Conservation (phyloP, 2,888 invertebrate genomes). For the Mimumesa dahlbomi region DNA sequence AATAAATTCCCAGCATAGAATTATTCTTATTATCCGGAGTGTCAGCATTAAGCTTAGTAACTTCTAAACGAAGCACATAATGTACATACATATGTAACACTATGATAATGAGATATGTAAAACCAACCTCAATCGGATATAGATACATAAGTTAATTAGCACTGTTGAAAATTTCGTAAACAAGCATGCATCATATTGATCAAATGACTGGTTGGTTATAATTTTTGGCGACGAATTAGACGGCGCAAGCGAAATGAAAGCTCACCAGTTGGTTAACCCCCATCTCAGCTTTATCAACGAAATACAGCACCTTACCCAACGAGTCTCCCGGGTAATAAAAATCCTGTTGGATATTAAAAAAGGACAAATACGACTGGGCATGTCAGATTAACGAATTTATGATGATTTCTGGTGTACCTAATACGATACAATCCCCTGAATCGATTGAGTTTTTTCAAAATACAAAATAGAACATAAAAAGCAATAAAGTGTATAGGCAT, state of each 20-base stretch:
- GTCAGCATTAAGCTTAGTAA: constrained; percentile 27
- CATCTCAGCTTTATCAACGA: constrained; percentile 76
- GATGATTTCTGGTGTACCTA: constrained; percentile 46
- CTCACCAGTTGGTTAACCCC: constrained; percentile 76
- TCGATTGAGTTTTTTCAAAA: constrained; percentile 37
- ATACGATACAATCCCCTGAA: constrained; percentile 38
- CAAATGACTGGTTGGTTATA: constrained; percentile 39
- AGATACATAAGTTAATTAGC: background rate
- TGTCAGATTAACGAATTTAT: constrained; percentile 39
- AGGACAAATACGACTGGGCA: constrained; percentile 57
- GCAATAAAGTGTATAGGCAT: constrained; percentile 37
- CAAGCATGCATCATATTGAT: constrained; percentile 53
- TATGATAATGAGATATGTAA: constrained; percentile 13
- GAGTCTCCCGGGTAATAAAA: constrained; percentile 77
- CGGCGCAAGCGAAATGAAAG: constrained; percentile 74
- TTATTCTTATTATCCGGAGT: constrained; percentile 16
- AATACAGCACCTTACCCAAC: constrained; percentile 78
- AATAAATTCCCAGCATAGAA: too few species aligned
- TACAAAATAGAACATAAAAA: constrained; percentile 52
- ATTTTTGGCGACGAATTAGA: constrained; percentile 59
- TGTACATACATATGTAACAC: constrained; percentile 6
- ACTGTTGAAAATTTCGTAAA: constrained; percentile 5
- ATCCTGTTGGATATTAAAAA: constrained; percentile 77
- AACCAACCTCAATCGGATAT: constrained; percentile 19
- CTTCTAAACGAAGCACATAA: constrained; percentile 39